A percentile compares a stretch with the other conserved stretches of the same genome.
These are phyloP conservation scores for Allobates femoralis DNA, from an alignment of 2,797 vertebrate species.

Conservation along the genomic window DNA sequence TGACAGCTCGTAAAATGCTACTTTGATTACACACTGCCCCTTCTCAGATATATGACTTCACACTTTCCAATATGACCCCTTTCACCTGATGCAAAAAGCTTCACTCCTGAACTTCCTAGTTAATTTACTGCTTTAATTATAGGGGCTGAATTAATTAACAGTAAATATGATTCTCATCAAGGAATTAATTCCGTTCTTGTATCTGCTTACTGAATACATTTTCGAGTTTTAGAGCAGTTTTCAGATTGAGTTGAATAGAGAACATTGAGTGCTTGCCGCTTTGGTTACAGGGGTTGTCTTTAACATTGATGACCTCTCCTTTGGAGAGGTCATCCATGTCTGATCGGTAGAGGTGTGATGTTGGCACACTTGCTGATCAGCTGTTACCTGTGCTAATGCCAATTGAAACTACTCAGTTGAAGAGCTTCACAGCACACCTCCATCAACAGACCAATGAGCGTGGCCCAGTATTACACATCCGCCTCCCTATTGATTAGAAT, in stretches of 20 bases:
- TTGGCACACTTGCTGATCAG: no score
- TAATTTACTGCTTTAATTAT: conserved; percentile 18
- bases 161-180: conserved; percentile 4
- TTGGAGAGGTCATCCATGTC: no score
- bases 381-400: no score
- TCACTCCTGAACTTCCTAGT: neutral
- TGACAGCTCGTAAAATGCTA: neutral
- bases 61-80: neutral
- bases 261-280: neutral
- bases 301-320: no score
- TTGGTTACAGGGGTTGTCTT: no score
- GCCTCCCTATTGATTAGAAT: no score
- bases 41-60: neutral
- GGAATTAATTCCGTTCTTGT: neutral
- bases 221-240: neutral
- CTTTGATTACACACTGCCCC: neutral
- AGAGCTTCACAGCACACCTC: no score
- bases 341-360: no score
- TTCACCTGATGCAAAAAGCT: conserved; percentile 4
- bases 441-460: no score
- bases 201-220: neutral
- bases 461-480: no score
- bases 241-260: neutral
- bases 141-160: neutral
- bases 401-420: no score